Base-by-base conservation (phyloP, 2,113 vertebrate species). In the Lampris megalopsis region DNA sequence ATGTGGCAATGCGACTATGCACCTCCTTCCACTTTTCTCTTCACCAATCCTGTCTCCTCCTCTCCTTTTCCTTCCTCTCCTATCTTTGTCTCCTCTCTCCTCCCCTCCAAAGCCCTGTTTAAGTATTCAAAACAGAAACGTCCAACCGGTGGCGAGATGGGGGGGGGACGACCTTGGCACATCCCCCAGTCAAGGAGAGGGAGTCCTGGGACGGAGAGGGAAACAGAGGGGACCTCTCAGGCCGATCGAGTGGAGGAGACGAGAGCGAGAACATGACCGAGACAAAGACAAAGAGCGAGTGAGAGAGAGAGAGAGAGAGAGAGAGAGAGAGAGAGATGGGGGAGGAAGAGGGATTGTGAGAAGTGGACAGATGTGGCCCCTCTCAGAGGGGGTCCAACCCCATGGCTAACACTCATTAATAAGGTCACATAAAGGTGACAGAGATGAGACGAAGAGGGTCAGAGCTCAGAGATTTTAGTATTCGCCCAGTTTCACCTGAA, bases 341-440 rank as follows among this genome's bases (percentile, higher is more conserved):
- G 24, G 24, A 24, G 24, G 3, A 35, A 11, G 40, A 56, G n/a
- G 43, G 40, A 24, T 6, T 24, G 38, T 35, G 53, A 45, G 41
- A 10, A 45, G 88, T 81, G 82, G 88, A 84, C 88, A 90, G 88
- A 88, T 89, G 87, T 87, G 88, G 63, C 4, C 24, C 24, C 24
- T 24, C 24, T 24, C 24, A 24, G 24, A 82, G 89, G 90, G 86
- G 83, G 84, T 86, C 90, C 80, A 11, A 81, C 86, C 88, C 24
- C 6, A 8, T 35, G 57, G 35, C 57, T 59, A 37, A 59, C 57
- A 37, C 37, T 88, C 81, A 61, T 92, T 91, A 92, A 91, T 87
- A 91, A 91, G 89, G 91, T 91, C 89, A 77, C 79, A 13, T 83
- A 73, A 83, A 91, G 90, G 87, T 87, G 83, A 89, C 86, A 89